phyloP scores from a whole-genome alignment of 2,113 vertebrate genomes.

The Grammomys surdaster region DNA sequence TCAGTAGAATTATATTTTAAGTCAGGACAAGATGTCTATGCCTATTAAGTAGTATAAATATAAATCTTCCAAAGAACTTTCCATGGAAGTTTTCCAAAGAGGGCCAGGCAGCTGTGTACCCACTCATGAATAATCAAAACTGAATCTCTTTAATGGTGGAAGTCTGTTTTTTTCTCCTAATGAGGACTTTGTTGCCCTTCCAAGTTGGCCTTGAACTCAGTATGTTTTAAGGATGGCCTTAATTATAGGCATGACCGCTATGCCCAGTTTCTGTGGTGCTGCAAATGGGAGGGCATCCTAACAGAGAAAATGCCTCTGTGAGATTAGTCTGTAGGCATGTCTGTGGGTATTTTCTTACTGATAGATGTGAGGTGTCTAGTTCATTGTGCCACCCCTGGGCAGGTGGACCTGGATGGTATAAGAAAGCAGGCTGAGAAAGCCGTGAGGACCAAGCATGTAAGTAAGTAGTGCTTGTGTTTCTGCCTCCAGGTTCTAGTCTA shows the following conservation, averaged over 20 bases:
- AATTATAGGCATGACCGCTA: not conserved
- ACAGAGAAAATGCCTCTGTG: not conserved
- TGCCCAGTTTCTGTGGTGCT: not conserved
- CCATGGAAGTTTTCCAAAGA: not conserved
- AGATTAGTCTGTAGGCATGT: not conserved
- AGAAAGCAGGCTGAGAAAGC: no score
- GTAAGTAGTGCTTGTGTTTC: not conserved
- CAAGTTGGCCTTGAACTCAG: not conserved
- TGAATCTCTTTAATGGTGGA: not conserved
- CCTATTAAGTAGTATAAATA: conserved; percentile 3
- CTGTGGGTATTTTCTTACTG: not conserved
- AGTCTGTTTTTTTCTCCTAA: not conserved
- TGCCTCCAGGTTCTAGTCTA: not conserved
- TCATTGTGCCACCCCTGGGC: not conserved
- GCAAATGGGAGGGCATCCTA: not conserved
- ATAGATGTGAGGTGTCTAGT: not conserved
- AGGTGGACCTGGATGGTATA: not conserved
- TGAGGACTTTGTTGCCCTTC: not conserved
- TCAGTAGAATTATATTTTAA: conserved; percentile 17
- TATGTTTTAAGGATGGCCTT: not conserved
- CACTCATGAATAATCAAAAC: not conserved
- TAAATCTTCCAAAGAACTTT: not conserved
- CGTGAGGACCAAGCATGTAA: not conserved
- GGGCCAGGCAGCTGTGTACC: not conserved
- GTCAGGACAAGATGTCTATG: not conserved